These are phyloP conservation scores for Drosophila percnosoma DNA, from an alignment of 2,888 invertebrate genomes.

Conservation along the genomic window DNA sequence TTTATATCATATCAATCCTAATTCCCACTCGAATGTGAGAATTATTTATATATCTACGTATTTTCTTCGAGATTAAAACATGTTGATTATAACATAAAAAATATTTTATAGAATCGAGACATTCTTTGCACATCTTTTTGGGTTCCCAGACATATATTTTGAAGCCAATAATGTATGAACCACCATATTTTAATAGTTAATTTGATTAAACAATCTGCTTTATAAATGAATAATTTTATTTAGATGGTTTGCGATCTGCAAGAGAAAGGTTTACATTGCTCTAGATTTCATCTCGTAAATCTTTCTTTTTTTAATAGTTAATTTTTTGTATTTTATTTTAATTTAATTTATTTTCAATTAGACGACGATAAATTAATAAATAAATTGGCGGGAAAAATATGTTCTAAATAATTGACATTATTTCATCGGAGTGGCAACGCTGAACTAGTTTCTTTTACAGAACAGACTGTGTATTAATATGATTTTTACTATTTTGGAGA, in stretches of 20 bases:
- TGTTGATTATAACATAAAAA: not conserved
- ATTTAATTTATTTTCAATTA: not conserved
- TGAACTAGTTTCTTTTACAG: not conserved
- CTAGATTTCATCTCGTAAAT: not conserved
- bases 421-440: not conserved
- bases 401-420: not conserved
- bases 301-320: not conserved
- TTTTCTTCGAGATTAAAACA: not conserved
- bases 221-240: not conserved
- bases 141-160: not conserved
- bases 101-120: not conserved
- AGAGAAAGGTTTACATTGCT: not conserved
- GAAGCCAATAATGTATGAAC: not conserved
- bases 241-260: not conserved
- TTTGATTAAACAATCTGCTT: not conserved
- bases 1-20: not conserved
- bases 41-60: not conserved
- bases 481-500: no score
- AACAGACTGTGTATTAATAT: not conserved
- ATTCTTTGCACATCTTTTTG: not conserved
- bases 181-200: not conserved
- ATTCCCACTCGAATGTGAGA: not conserved
- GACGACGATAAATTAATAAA: not conserved
- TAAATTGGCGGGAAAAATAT: not conserved
- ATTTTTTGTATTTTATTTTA: not conserved